A percentile compares a stretch with the other conserved stretches of the same genome.
Evolutionary conservation across 2,113 vertebrate genomes (phyloP).

Genomic region (Diglossa brunneiventris): DNA sequence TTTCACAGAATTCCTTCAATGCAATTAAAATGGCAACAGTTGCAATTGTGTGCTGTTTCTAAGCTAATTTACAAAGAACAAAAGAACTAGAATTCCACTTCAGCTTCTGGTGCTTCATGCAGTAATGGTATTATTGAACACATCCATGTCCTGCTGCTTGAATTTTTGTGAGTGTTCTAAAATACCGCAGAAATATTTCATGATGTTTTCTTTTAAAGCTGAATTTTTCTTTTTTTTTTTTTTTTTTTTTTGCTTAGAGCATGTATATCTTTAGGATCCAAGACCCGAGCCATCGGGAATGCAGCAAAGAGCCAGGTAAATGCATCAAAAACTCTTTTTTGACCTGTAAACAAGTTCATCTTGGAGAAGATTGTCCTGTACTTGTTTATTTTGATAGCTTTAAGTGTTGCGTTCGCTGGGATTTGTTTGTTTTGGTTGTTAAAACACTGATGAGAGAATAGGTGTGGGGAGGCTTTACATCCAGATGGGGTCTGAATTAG

Average conservation of each 20-base stretch:
- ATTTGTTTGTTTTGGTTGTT: neutral
- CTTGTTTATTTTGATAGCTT: neutral
- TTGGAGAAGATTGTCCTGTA: neutral
- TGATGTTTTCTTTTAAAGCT: neutral
- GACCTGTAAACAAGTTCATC: neutral
- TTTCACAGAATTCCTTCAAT: neutral
- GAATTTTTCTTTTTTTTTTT: neutral
- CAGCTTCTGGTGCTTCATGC: neutral
- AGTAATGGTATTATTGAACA: neutral
- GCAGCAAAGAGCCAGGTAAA: slow-evolving; percentile 95
- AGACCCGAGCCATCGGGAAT: slow-evolving; percentile 92
- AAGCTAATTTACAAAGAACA: neutral
- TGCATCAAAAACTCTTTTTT: neutral
- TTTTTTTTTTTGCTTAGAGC: slow-evolving; percentile 72
- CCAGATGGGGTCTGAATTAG: neutral
- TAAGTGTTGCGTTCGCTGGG: neutral
- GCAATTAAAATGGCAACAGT: neutral
- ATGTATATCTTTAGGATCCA: slow-evolving; percentile 90
- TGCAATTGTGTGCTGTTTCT: neutral
- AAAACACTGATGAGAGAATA: neutral
- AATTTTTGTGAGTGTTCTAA: neutral
- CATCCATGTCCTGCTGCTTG: neutral
- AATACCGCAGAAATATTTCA: neutral
- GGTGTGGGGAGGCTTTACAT: neutral
- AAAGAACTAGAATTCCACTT: neutral